Evolutionary conservation across 2,113 vertebrate species (phyloP), one percentile per base, ranked within the genome.

Genomic region (Picathartes gymnocephalus): DNA sequence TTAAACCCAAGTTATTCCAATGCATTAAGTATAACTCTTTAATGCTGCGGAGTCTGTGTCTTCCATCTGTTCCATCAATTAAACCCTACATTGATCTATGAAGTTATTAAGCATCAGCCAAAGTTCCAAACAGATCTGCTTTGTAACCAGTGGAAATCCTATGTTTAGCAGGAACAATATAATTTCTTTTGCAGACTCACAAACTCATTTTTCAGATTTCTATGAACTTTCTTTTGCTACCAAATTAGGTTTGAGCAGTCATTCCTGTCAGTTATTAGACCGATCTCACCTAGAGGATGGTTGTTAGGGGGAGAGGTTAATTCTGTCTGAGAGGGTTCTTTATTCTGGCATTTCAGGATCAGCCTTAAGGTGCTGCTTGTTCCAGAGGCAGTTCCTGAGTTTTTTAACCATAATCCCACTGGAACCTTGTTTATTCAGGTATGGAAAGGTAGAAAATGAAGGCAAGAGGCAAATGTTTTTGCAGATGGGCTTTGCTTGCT

Each of bases 21-120:
- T 84, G 86, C 95, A 96, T 97, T 97, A 96, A 97, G 92, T 96
- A 82, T 78, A 96, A 96, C 72, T 97, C 91, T 88, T 92, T 95
- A 96, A 95, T 95, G 93, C 90, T 79, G 93, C 5, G 7, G 86
- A 95, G 81, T 96, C 96, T 97, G 92, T 94, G 73, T 92, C 93
- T 96, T 94, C 96, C 94, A 97, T 97, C 96, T 97, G 96, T 97
- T 97, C 95, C 54, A 97, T 97, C 95, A 95, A 96, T 97, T 97
- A 96, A 97, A 97, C 68, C 7, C 22, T 84, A 84, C 90, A 7
- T 91, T 97, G 95, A 96, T 96, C 91, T 97, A 94, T 97, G 96
- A 92, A 96, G 92, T 97, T 96, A 97, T 95, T 97, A 97, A 96
- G 83, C 90, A 96, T 86, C 89, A 87, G 86, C 83, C 69, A 44